These are phyloP conservation scores for Botia kubotai DNA, from an alignment of 2,797 vertebrate genomes.

Conservation along the genomic window DNA sequence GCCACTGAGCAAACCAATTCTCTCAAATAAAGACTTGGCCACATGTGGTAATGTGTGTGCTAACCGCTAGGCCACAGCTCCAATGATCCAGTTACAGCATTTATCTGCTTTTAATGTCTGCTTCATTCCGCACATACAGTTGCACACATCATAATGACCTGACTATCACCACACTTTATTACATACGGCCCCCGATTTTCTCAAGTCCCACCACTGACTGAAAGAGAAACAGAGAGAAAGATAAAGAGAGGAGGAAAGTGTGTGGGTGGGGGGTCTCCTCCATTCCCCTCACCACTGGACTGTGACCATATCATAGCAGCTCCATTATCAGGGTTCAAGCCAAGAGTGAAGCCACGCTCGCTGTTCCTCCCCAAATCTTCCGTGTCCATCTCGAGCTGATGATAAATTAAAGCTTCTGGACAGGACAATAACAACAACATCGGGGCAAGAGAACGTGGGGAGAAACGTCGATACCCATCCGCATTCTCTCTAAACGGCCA, in stretches of 20 bases:
- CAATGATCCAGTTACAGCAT: neutral
- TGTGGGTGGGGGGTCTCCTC: constrained; percentile 14
- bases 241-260: neutral
- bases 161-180: constrained; percentile 20
- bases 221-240: constrained; percentile 11
- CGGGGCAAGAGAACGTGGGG: constrained; percentile 26
- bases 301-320: constrained; percentile 52
- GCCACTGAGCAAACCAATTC: neutral
- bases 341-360: constrained; percentile 46
- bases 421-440: constrained; percentile 61
- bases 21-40: neutral
- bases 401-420: constrained; percentile 61
- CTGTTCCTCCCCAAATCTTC: constrained; percentile 41
- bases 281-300: constrained; percentile 46
- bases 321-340: constrained; percentile 61
- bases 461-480: constrained; percentile 58
- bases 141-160: neutral
- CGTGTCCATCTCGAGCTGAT: constrained; percentile 55
- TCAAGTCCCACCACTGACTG: constrained; percentile 4
- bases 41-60: neutral
- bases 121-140: constrained; percentile 8
- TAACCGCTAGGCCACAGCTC: neutral
- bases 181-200: neutral
- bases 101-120: constrained; percentile 17
- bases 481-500: constrained; percentile 47